A percentile compares a stretch with the other conserved stretches of the same genome.
Conservation (phyloP, 1,140 invertebrate genomes). For the Pseudomyrmex gracilis region DNA sequence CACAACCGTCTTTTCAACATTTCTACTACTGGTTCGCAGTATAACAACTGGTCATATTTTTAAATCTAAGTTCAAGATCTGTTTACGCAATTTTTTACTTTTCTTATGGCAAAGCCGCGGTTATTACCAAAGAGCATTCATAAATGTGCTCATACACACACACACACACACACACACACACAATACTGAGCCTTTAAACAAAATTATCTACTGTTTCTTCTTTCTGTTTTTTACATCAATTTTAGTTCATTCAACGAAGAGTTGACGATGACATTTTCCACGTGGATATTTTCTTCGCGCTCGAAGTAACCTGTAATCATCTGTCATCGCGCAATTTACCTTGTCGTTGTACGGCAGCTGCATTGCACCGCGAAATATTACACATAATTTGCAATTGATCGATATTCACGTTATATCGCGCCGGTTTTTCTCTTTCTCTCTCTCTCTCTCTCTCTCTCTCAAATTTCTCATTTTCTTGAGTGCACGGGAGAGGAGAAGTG, state of each 20-base stretch:
- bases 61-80: conserved; percentile 16
- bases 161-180: background rate
- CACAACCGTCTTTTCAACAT: background rate
- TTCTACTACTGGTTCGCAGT: background rate
- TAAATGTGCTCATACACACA: no score
- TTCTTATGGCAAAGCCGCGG: background rate
- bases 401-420: background rate
- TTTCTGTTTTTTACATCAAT: background rate
- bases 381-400: conserved; percentile 38
- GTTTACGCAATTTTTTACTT: background rate
- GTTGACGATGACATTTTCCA: conserved; percentile 1
- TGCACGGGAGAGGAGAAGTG: background rate
- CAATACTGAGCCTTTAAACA: conserved; percentile 1
- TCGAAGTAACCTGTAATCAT: conserved; percentile 3
- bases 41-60: background rate
- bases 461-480: conserved; percentile 13
- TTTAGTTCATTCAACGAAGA: background rate
- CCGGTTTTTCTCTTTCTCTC: conserved; percentile 1
- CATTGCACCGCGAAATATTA: background rate
- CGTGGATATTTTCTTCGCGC: background rate
- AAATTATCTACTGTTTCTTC: conserved; percentile 6
- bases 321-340: conserved; percentile 18
- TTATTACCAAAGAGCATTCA: background rate
- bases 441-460: background rate
- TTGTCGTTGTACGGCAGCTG: background rate